Evolutionary conservation across 2,888 invertebrate species (phyloP), one percentile per base, ranked within the genome.

Genomic region (Timandra comae): DNA sequence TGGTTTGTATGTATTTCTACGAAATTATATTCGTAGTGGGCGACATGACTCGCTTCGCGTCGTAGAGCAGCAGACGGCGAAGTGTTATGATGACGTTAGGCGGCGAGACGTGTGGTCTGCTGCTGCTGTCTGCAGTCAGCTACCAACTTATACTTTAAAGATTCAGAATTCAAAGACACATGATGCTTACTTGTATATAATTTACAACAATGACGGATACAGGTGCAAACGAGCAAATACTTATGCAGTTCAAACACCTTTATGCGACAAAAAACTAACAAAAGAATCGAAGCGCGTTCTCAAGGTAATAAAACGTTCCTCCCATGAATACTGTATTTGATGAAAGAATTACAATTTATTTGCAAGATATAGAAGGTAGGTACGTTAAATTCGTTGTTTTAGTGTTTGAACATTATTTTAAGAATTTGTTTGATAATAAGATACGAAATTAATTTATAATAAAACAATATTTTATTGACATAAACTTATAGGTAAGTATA

Each of bases 221-320:
- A 42, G 33, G 36, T 33, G 40, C 38, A 44, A 35, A 43, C 37
- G 42, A 30, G 32, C 39, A 42, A 47, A 42, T 33, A 26, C 31
- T 22, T 30, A 35, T 33, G 26, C 36, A 31, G 41, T 45, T 43
- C 43, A 43, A 39, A 41, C 39, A 48, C 47, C 47, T 45, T 43
- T 43, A 12, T 8, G 9, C 11, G 9, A 32, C 36, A 36, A 41
- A 39, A 43, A 38, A 32, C 27, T 27, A 33, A 41, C 41, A 45
- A 43, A n/a, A n/a, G n/a, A n/a, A n/a, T n/a, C n/a, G n/a, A n/a
- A n/a, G n/a, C 43, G 42, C 16, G 32, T 35, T 34, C 40, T 38
- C 42, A 41, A 38, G 38, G 36, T 35, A 36, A 41, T 23, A 33
- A 35, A 30, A 35, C 27, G 16, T 16, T 31, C 32, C 33, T 30